phyloP scores from a whole-genome alignment of 1,140 invertebrate genomes.

The Gryllus bimaculatus region DNA sequence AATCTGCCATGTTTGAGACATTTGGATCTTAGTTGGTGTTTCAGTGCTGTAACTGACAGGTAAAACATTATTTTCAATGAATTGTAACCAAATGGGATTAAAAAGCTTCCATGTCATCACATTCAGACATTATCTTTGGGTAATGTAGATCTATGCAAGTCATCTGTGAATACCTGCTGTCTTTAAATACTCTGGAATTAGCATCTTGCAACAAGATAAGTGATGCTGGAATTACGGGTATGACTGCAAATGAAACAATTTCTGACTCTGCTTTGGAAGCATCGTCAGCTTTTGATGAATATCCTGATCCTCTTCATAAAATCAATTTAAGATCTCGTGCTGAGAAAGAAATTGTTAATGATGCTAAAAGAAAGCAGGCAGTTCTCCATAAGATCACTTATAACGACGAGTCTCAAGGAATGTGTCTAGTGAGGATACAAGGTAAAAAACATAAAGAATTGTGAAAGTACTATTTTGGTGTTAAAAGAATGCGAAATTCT shows the following conservation, averaged over 20 bases:
- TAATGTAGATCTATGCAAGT: conserved; percentile 33
- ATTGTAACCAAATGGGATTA: background rate
- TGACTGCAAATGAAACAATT: conserved; percentile 33
- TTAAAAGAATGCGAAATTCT: too few relatives aligned
- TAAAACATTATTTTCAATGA: conserved; percentile 28
- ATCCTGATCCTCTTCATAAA: conserved; percentile 27
- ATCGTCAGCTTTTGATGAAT: background rate
- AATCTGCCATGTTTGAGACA: conserved; percentile 44
- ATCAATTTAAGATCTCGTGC: conserved; percentile 52
- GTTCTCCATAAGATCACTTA: conserved; percentile 50
- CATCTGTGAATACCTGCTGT: conserved; percentile 46
- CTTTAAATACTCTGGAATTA: conserved; percentile 48
- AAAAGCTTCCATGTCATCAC: background rate
- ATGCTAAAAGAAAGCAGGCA: conserved; percentile 50
- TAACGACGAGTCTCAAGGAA: conserved; percentile 35
- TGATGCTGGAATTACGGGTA: conserved; percentile 55
- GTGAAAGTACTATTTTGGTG: too few relatives aligned
- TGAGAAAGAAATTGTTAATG: conserved; percentile 53
- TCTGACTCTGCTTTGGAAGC: background rate
- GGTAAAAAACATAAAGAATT: conserved; percentile 23
- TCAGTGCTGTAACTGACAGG: conserved; percentile 53
- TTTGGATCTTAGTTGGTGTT: conserved; percentile 56
- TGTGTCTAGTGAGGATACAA: conserved; percentile 46
- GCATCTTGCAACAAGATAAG: conserved; percentile 53
- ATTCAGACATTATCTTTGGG: background rate